Evolutionary conservation across 2,113 vertebrate genomes (phyloP).

Genomic region (Ploceus nigricollis): DNA sequence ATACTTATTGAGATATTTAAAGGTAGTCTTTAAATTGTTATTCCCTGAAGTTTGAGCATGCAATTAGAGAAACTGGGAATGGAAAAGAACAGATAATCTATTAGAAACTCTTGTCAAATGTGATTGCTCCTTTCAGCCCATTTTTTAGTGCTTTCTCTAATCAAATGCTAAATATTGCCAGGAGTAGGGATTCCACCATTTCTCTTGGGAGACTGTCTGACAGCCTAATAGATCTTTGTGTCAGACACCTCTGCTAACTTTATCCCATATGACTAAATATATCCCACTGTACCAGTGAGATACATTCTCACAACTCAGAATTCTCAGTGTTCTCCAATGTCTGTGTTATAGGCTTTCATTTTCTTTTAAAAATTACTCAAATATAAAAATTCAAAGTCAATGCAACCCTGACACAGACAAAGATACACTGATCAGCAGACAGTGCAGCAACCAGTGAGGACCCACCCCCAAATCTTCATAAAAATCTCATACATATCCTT

Average conservation of each 20-base stretch:
- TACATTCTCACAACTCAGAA: not conserved
- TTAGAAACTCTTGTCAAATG: not conserved
- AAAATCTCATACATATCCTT: not conserved
- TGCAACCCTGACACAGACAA: not conserved
- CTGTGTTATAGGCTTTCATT: not conserved
- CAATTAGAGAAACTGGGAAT: not conserved
- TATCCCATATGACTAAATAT: not conserved
- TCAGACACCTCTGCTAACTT: constrained; percentile 25
- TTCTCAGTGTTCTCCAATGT: not conserved
- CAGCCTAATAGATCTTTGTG: constrained; percentile 34
- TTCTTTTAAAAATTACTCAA: not conserved
- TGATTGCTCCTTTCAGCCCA: constrained; percentile 6
- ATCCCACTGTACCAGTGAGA: not conserved
- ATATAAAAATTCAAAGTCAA: not conserved
- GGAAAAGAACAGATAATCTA: not conserved
- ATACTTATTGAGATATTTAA: constrained; percentile 8
- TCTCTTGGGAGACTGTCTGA: constrained; percentile 13
- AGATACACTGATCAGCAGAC: not conserved
- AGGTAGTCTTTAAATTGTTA: constrained; percentile 23
- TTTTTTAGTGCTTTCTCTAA: constrained; percentile 32
- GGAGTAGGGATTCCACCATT: constrained; percentile 5
- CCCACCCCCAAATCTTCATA: not conserved
- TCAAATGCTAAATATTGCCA: constrained; percentile 32
- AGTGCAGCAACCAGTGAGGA: not conserved
- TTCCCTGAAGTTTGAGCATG: constrained; percentile 25